A percentile compares a stretch with the other conserved stretches of the same genome.
Conservation (phyloP, 2,797 vertebrate species). For the Bothrops alternatus region DNA sequence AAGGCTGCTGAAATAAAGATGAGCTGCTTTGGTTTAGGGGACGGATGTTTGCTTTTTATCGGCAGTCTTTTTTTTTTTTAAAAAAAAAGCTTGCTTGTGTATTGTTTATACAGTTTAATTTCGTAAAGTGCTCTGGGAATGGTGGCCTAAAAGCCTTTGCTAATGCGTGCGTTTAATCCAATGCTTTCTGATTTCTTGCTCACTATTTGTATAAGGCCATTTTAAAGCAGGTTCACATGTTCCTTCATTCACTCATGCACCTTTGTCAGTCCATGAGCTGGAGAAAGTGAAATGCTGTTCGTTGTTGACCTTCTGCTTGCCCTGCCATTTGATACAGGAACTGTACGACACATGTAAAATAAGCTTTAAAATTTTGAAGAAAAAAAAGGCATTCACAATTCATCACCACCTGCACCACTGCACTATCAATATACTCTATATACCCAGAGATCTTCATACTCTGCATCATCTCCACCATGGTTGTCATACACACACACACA, state of each 20-base stretch:
- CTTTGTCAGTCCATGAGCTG: not conserved
- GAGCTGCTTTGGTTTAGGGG: too few relatives aligned
- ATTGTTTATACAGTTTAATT: not conserved
- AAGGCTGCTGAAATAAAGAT: not conserved
- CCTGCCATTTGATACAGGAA: not conserved
- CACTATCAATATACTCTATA: not conserved
- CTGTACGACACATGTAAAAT: not conserved
- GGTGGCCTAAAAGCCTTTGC: not conserved
- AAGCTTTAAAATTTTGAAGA: not conserved
- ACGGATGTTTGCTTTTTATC: too few relatives aligned
- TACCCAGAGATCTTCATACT: not conserved
- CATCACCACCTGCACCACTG: not conserved
- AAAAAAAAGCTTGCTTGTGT: too few relatives aligned
- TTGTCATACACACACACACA: not conserved
- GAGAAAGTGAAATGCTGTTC: not conserved
- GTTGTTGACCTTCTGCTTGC: not conserved
- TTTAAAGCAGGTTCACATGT: not conserved
- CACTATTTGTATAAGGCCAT: not conserved
- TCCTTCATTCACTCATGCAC: not conserved
- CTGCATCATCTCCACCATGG: not conserved
- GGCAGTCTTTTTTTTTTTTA: too few relatives aligned
- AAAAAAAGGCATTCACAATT: not conserved
- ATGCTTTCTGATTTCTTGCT: not conserved
- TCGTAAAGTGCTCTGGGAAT: not conserved
- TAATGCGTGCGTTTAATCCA: not conserved